Evolutionary conservation across 2,797 vertebrate genomes (phyloP), one percentile per base, ranked within the genome.

Genomic region (Erithacus rubecula): DNA sequence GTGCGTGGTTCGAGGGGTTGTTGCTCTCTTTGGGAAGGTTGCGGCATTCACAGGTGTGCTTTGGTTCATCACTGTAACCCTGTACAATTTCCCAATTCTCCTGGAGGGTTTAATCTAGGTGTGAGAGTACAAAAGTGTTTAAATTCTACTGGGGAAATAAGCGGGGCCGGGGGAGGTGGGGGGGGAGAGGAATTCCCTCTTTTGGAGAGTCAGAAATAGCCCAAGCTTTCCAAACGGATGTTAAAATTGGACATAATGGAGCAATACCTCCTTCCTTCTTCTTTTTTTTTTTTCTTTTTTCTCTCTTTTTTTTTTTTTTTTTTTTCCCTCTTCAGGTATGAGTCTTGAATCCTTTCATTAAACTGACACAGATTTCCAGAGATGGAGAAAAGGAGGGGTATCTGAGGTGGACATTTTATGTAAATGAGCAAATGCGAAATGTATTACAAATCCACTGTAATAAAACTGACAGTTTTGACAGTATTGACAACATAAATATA

Each of bases 401-500:
- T 86, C 86, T 83, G 90, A 92, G 96, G 96, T 97, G 97, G 97
- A 95, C 96, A 97, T 97, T 97, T 97, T 97, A 98, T 98, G 97
- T 96, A 98, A 98, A 98, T 98, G 95, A 98, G 96, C 90, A 97
- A 96, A 98, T 97, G 95, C 34, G 43, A 98, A 98, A 97, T 96
- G 97, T 97, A 97, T 97, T 97, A 97, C 97, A 98, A 97, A 98
- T 97, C 97, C 94, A 64, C 96, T 90, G 96, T 96, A 97, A 96
- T 97, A 97, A 98, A 97, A 97, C 93, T 97, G 97, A 98, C 98
- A 97, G 97, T 97, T 98, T 97, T 98, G 98, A 98, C 98, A 98
- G 95, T 97, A 98, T 98, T 97, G 98, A 98, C 97, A 97, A 97
- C 97, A 97, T 98, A 98, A 98, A 98, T 98, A 97, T 97, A 97